A percentile compares a stretch with the other conserved stretches of the same genome.
Conservation (phyloP, 2,113 vertebrate species). For the Pedionomus torquatus region DNA sequence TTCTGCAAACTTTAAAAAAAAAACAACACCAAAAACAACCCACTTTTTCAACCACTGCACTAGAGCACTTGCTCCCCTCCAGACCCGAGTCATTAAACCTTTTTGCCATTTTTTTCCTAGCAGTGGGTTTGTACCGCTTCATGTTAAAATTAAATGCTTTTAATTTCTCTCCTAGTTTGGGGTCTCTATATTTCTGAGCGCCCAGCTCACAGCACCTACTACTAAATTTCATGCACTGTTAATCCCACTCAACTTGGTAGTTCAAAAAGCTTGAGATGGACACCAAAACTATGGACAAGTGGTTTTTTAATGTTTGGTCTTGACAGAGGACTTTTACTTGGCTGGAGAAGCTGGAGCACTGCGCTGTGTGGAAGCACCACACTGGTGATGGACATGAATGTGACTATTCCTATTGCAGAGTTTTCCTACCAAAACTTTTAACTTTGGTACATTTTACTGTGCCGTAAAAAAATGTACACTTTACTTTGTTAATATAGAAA, state of each 20-base stretch:
- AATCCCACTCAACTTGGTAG: neutral
- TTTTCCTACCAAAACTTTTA: neutral
- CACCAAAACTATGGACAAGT: neutral
- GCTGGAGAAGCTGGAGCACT: neutral
- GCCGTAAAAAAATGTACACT: neutral
- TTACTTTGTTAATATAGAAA: neutral
- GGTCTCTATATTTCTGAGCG: neutral
- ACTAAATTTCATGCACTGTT: neutral
- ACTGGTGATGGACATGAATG: fast-evolving
- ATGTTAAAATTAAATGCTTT: too few species aligned
- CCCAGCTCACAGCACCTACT: neutral
- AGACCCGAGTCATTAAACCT: neutral
- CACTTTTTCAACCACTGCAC: neutral
- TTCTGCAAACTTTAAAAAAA: neutral
- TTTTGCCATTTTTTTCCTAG: neutral
- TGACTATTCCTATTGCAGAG: neutral
- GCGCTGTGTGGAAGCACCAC: neutral
- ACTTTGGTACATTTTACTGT: neutral
- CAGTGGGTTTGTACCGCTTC: neutral
- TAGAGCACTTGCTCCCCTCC: neutral
- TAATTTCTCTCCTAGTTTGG: neutral
- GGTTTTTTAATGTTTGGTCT: neutral
- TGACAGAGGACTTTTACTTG: neutral
- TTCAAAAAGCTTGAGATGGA: neutral
- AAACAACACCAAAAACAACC: too few species aligned